Percentiles rank a stretch among this genome's conserved stretches.
Conservation (phyloP, 2,888 invertebrate species). For the Andrena chrysosceles region DNA sequence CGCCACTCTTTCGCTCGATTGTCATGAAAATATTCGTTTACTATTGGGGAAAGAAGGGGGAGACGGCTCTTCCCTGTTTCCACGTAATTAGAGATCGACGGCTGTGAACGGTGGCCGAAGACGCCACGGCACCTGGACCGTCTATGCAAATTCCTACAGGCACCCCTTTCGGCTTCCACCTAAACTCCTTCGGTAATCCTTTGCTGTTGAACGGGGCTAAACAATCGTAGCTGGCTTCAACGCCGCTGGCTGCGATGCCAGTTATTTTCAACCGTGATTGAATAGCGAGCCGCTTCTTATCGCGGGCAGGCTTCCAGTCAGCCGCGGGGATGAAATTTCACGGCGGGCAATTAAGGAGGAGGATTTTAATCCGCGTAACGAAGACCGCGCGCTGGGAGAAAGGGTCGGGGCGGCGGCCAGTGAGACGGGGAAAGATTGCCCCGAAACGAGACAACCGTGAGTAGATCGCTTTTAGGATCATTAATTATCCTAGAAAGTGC, state of each 20-base stretch:
- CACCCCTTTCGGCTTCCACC: constrained; percentile 13
- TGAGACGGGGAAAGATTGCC: constrained; percentile 74
- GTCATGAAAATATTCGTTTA: constrained; percentile 81
- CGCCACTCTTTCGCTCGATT: constrained; percentile 67
- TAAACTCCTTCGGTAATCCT: constrained; percentile 34
- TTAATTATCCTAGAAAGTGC: constrained; percentile 81
- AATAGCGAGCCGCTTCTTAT: constrained; percentile 6
- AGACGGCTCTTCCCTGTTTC: constrained; percentile 52
- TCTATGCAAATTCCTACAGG: constrained; percentile 60
- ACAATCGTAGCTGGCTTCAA: neutral
- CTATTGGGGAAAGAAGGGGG: constrained; percentile 60
- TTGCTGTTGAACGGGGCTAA: neutral
- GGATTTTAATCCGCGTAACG: constrained; percentile 42
- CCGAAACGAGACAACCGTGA: constrained; percentile 81
- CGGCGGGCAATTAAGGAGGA: constrained; percentile 10
- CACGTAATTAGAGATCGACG: constrained; percentile 71
- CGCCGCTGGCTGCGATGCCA: no score
- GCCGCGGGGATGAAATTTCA: neutral
- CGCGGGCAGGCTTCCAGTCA: no score
- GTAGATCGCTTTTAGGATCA: constrained; percentile 82
- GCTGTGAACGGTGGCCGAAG: constrained; percentile 53
- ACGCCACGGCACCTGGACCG: constrained; percentile 59
- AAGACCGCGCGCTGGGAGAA: constrained; percentile 2
- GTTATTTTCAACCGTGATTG: neutral
- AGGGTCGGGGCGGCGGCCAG: constrained; percentile 49